These are phyloP conservation scores for Cinclus cinclus DNA, from an alignment of 2,113 vertebrate species.

Conservation along the genomic window DNA sequence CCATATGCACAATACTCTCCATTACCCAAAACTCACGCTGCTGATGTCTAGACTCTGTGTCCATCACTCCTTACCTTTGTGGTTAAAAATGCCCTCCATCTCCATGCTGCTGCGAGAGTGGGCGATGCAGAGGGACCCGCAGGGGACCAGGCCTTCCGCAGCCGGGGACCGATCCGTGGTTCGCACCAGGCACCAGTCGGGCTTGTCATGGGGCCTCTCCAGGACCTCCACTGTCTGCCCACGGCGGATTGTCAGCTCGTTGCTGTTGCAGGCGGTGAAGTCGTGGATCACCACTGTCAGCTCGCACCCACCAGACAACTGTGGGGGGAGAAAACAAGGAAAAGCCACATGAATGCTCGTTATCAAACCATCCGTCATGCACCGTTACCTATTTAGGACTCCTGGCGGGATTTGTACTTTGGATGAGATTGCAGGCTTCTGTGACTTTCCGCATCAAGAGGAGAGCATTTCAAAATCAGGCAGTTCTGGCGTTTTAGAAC, in stretches of 20 bases:
- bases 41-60: rapidly evolving
- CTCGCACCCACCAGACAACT: slow-evolving; percentile 98
- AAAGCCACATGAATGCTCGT: background rate
- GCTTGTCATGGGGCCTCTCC: slow-evolving; percentile 93
- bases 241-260: slow-evolving; percentile 92
- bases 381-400: background rate
- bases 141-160: slow-evolving; percentile 92
- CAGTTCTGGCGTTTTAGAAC: background rate
- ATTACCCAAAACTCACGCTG: rapidly evolving
- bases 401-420: background rate
- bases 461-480: background rate
- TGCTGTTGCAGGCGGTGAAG: slow-evolving; percentile 94
- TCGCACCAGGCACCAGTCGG: slow-evolving; percentile 95
- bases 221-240: slow-evolving; percentile 97
- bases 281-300: slow-evolving; percentile 97
- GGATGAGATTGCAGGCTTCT: slow-evolving; percentile 8
- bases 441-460: background rate
- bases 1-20: background rate
- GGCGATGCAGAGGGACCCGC: slow-evolving; percentile 94
- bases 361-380: background rate
- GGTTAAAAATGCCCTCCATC: slow-evolving; percentile 99
- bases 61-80: slow-evolving; percentile 86
- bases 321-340: slow-evolving; percentile 12
- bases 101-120: slow-evolving; percentile 98
- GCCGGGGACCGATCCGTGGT: slow-evolving; percentile 95